Conservation (phyloP, 2,888 invertebrate genomes). For the Mesoligia furuncula region DNA sequence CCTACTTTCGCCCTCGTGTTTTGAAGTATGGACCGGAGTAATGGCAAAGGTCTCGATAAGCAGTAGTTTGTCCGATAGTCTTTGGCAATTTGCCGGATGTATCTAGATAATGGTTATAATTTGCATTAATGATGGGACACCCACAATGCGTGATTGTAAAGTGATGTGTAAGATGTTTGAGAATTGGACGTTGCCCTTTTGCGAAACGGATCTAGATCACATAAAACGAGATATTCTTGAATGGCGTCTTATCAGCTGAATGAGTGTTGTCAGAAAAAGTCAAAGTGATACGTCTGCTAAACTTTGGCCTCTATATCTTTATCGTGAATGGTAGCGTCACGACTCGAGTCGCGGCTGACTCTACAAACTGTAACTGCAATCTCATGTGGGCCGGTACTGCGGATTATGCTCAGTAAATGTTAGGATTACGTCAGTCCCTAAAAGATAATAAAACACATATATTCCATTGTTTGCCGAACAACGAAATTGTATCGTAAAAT, state of each 20-base stretch:
- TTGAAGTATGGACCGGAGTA: slow-evolving; percentile 72
- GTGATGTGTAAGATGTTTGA: slow-evolving; percentile 34
- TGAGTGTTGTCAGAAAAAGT: slow-evolving; percentile 77
- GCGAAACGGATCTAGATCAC: slow-evolving; percentile 74
- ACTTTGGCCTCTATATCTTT: slow-evolving; percentile 76
- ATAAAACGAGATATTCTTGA: slow-evolving; percentile 75
- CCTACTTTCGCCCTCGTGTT: slow-evolving; percentile 77
- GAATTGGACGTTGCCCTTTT: slow-evolving; percentile 67
- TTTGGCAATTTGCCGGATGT: slow-evolving; percentile 86
- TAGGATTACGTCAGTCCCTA: slow-evolving; percentile 51
- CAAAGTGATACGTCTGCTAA: slow-evolving; percentile 70
- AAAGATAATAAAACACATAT: slow-evolving; percentile 55
- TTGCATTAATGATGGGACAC: slow-evolving; percentile 71
- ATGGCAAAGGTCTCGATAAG: slow-evolving; percentile 85
- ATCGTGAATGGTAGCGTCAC: slow-evolving; percentile 54
- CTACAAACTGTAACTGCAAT: slow-evolving; percentile 46
- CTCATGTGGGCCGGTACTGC: slow-evolving; percentile 24
- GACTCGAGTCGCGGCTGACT: slow-evolving; percentile 48
- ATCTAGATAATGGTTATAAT: slow-evolving; percentile 74
- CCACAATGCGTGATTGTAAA: slow-evolving; percentile 61
- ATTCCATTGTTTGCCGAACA: slow-evolving; percentile 57
- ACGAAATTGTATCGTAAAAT: slow-evolving; percentile 59
- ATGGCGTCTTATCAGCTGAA: slow-evolving; percentile 75
- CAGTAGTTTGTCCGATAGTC: slow-evolving; percentile 76
- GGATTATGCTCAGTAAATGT: slow-evolving; percentile 52